These are phyloP conservation scores for Apistogramma diplotaenia DNA, from an alignment of 2,113 vertebrate genomes.

Conservation along the genomic window DNA sequence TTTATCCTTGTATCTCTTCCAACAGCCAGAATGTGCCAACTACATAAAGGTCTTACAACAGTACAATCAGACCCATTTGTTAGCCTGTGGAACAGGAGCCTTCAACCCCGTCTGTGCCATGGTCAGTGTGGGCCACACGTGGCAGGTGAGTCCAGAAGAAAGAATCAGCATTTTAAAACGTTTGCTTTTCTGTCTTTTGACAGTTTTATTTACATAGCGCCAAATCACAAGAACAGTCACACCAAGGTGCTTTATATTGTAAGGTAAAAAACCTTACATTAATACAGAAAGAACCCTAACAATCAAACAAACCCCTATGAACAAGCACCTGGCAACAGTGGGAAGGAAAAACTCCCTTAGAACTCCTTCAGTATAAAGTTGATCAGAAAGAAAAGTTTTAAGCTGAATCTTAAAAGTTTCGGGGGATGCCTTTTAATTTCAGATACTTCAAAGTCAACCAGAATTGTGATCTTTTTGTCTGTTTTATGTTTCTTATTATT, in stretches of 20 bases:
- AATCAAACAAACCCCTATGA: too few species aligned
- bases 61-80: constrained; percentile 90
- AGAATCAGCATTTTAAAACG: background rate
- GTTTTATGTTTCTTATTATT: background rate
- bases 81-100: constrained; percentile 92
- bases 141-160: constrained; percentile 58
- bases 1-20: constrained; percentile 22
- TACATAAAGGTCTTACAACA: constrained; percentile 90
- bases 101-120: constrained; percentile 88
- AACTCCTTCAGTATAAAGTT: too few species aligned
- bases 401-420: too few species aligned
- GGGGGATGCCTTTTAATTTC: background rate
- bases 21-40: constrained; percentile 93
- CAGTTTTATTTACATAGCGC: too few species aligned
- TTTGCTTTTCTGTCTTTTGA: too few species aligned
- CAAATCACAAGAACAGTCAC: too few species aligned
- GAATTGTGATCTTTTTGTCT: background rate
- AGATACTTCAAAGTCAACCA: background rate
- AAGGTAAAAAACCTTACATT: too few species aligned
- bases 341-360: too few species aligned
- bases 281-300: too few species aligned
- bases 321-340: too few species aligned
- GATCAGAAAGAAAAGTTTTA: too few species aligned
- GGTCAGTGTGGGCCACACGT: constrained; percentile 80
- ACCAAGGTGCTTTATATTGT: too few species aligned